Percentiles rank a stretch among this genome's conserved stretches.
Conservation (phyloP, 2,113 vertebrate genomes). For the Melanocharis versteri region DNA sequence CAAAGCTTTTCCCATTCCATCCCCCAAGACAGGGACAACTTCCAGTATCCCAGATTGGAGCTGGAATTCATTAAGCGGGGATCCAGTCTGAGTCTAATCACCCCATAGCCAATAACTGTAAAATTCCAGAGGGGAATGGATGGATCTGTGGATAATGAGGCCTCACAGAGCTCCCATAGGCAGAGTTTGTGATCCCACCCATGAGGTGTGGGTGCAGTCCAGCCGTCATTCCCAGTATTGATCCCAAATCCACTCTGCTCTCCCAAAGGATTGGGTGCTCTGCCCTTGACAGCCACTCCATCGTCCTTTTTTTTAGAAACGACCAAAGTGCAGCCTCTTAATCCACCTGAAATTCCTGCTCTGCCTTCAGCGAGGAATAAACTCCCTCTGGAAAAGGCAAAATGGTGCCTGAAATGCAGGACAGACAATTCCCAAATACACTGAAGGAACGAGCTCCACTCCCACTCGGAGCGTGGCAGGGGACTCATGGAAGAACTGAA, state of each 20-base stretch:
- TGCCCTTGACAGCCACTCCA: neutral
- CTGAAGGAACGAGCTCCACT: neutral
- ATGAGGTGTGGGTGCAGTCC: neutral
- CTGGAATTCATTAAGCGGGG: neutral
- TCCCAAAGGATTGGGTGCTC: neutral
- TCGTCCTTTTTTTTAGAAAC: neutral
- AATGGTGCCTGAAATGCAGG: neutral
- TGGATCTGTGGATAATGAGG: neutral
- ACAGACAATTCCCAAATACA: neutral
- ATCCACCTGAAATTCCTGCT: neutral
- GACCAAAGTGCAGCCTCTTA: neutral
- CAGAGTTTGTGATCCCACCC: neutral
- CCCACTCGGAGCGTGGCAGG: neutral
- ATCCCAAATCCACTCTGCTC: neutral
- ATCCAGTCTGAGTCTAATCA: neutral
- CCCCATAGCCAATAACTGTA: neutral
- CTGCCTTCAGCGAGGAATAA: neutral
- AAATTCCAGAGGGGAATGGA: neutral
- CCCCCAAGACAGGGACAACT: neutral
- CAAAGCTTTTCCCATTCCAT: neutral
- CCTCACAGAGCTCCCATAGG: rapidly evolving
- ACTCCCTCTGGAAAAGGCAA: neutral
- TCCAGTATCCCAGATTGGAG: neutral
- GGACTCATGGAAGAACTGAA: neutral
- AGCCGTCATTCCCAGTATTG: neutral